Conservation (phyloP, 1,140 invertebrate genomes). For the Dendroctonus ponderosae region DNA sequence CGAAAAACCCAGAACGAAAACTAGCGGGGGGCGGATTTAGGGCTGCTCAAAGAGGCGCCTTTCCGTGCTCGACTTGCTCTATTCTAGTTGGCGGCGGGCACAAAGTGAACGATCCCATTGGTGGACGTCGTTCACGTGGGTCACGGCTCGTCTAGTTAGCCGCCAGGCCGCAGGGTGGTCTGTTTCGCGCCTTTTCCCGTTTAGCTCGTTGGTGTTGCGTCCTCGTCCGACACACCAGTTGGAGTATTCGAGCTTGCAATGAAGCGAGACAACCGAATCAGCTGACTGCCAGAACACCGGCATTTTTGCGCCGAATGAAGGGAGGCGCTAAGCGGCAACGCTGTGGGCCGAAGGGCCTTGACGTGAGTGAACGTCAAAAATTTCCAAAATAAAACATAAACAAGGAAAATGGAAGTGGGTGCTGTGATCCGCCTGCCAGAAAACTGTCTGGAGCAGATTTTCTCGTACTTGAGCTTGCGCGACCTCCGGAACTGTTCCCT, state of each 20-base stretch:
- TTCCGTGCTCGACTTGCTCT: conserved; percentile 55
- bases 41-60: conserved; percentile 50
- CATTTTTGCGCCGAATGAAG: neutral
- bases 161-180: conserved; percentile 22
- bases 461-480: conserved; percentile 85
- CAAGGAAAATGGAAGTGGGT: conserved; percentile 44
- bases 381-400: conserved; percentile 19
- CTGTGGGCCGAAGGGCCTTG: no score
- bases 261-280: conserved; percentile 20
- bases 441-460: conserved; percentile 88
- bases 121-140: conserved; percentile 53
- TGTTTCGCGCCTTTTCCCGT: conserved; percentile 37
- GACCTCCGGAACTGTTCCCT: conserved; percentile 86
- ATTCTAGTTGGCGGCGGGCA: conserved; percentile 61
- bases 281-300: conserved; percentile 5
- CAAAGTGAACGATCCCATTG: conserved; percentile 60
- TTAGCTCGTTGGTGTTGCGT: conserved; percentile 20
- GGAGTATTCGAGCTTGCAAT: neutral
- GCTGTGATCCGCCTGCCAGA: conserved; percentile 58
- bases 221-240: neutral
- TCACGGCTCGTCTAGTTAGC: conserved; percentile 39
- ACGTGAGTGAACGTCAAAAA: no score
- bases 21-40: conserved; percentile 40
- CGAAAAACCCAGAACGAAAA: conserved; percentile 25
- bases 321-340: no score